Evolutionary conservation across 2,888 invertebrate species (phyloP), one percentile per base, ranked within the genome.

Genomic region (Phymatocera aterrima): DNA sequence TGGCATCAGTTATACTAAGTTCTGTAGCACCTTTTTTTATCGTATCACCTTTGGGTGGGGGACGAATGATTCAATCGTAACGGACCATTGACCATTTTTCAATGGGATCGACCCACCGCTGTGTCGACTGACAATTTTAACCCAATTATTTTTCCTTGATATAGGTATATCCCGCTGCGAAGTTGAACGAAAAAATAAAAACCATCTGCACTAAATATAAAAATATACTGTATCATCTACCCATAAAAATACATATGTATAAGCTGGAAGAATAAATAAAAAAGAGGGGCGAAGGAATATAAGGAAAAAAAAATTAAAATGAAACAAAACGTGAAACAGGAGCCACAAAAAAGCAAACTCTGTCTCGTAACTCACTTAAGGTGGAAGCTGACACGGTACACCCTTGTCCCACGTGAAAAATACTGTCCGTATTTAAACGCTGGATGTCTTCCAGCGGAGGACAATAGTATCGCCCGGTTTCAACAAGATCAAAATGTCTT

Each of bases 361-460:
- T 78, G 80, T 80, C 79, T 77, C 51, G 81, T 84, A 84, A 84
- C 83, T 84, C 83, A 83, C 82, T 84, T 83, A 84, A 82, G 81
- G 60, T 78, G 81, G 82, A 80, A 79, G 79, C 57, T 57, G 70
- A 48, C 48, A 61, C 78, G n/a, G 43, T 78, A 74, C 48, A 72
- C 77, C 51, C 40, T 65, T 54, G 77, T 64, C 18, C n/a, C 24
- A 31, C 40, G 40, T 54, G 68, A 57, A 78, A 78, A 78, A 54
- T 78, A 54, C 12, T 78, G 78, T 78, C 78, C 78, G 37, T 57
- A 54, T 40, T 28, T 12, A 24, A 40, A 48, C 37, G 40, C n/a
- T n/a, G 18, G 21, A 12, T 37, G 40, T 43, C 46, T 24, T n/a
- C 43, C 24, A 1, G 21, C 40, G 28, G n/a, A 48, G 61, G 78